Evolutionary conservation across 2,797 vertebrate genomes (phyloP).

Genomic region (Arrhamphus sclerolepis): DNA sequence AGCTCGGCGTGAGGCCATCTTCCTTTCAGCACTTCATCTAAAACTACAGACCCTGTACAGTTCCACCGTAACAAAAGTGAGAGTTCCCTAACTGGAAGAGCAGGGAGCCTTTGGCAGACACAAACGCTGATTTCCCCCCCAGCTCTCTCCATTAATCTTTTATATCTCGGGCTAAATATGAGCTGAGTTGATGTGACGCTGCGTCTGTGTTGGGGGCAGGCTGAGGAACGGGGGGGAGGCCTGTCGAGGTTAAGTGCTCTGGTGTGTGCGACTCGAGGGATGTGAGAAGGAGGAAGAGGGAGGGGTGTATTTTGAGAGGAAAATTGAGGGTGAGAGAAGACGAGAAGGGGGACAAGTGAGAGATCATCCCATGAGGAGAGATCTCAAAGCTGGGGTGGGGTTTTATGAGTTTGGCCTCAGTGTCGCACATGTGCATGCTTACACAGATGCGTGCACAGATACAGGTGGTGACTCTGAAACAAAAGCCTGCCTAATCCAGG

Average conservation of each 20-base stretch:
- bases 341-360: constrained; percentile 36
- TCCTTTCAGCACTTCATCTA: constrained; percentile 60
- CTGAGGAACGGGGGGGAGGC: constrained; percentile 51
- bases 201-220: constrained; percentile 64
- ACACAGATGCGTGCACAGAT: constrained; percentile 30
- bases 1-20: constrained; percentile 66
- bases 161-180: constrained; percentile 75
- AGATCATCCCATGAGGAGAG: constrained; percentile 63
- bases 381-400: constrained; percentile 58
- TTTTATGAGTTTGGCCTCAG: constrained; percentile 62
- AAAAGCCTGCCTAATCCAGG: constrained; percentile 60
- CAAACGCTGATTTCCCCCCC: constrained; percentile 34
- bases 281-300: constrained; percentile 27
- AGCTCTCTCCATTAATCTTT: constrained; percentile 77
- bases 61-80: constrained; percentile 48
- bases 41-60: constrained; percentile 59
- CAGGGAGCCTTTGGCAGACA: constrained; percentile 55
- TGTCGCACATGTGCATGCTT: constrained; percentile 45
- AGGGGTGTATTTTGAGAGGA: constrained; percentile 21
- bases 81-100: constrained; percentile 45
- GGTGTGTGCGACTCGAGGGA: constrained; percentile 70
- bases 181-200: constrained; percentile 74
- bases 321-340: constrained; percentile 38
- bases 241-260: constrained; percentile 82
- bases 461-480: constrained; percentile 63